Base-by-base conservation (phyloP, 2,113 vertebrate genomes). In the Capreolus pygargus region DNA sequence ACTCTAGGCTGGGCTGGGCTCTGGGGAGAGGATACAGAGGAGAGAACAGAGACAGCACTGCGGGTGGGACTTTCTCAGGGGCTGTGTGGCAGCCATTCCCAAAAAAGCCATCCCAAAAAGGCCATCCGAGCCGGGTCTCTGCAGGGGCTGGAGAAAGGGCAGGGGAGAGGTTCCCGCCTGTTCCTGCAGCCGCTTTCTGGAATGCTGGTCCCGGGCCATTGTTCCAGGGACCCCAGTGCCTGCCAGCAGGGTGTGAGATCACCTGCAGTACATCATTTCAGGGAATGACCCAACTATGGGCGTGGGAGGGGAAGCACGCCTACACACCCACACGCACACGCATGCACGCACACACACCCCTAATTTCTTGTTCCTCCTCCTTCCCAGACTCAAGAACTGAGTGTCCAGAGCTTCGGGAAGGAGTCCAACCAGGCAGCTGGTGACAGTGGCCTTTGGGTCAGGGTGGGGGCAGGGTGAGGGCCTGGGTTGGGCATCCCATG, bases 321-420 rank as follows among this genome's bases (percentile, higher is more conserved):
- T 17, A 6, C 7, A 9, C 8, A 0, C 39, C 1, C 55, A 14
- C 10, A 23, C 14, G 0, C 89, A 28, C 10, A 17, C 0, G 1
- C 45, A 28, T n/a, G 36, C 33, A 43, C 0, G 7, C 39, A 10
- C 30, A 11, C 9, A 23, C 15, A 0, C 55, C 14, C 21, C 5
- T 55, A 39, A 4, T n/a, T 15, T n/a, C 47, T 55, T 21, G 23
- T 1, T 3, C 33, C 50, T 39, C 33, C 79, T 19, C 21, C 45
- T 47, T 21, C 19, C 36, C 16, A 28, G 45, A 76, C 45, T 55
- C 58, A 54, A 45, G 47, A 43, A 4, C 45, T 61, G 81, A 45
- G 36, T 4, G 2, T 12, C 28, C 23, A 25, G 36, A 33, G 55
- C 78, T 30, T 27, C 10, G 12, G n/a, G 30, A 5, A 39, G 21